Percentiles rank a stretch among this genome's conserved stretches.
These are phyloP conservation scores for Amaurobius ferox DNA, from an alignment of 2,888 invertebrate genomes.

Conservation along the genomic window DNA sequence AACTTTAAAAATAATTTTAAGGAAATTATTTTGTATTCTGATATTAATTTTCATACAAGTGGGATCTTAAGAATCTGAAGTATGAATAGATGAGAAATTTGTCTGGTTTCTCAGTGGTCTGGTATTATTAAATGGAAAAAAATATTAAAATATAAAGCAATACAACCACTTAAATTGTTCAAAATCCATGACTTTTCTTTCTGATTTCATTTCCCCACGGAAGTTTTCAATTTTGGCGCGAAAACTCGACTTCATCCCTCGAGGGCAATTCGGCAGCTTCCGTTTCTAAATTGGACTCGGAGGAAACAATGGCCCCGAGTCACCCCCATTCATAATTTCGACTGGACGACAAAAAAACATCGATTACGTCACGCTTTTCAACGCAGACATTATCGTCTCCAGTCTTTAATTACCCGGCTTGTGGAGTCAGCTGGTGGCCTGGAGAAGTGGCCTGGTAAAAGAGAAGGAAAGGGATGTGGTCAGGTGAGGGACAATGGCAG, in stretches of 20 bases:
- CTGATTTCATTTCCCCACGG: too few species aligned
- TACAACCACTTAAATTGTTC: too few species aligned
- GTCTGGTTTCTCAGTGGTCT: too few species aligned
- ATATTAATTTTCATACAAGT: too few species aligned
- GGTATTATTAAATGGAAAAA: too few species aligned
- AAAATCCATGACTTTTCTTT: too few species aligned
- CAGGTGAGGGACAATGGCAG: not conserved
- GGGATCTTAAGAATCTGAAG: too few species aligned
- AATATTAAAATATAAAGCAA: too few species aligned
- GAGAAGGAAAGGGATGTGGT: conserved; percentile 31
- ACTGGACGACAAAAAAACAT: conserved; percentile 48
- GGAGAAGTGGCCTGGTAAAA: not conserved
- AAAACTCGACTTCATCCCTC: not conserved
- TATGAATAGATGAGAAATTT: too few species aligned
- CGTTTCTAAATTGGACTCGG: conserved; percentile 64
- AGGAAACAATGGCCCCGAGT: conserved; percentile 55
- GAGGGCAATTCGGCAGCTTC: conserved; percentile 24
- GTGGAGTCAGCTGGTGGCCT: not conserved
- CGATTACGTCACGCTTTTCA: conserved; percentile 70
- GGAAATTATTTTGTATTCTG: too few species aligned
- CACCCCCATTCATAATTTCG: conserved; percentile 21
- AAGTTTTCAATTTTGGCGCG: not conserved
- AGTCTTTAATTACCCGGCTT: conserved; percentile 45
- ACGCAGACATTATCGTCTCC: conserved; percentile 56
- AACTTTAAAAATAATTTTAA: too few species aligned